Evolutionary conservation across 2,888 invertebrate species (phyloP).

Genomic region (Portevinia maculata): DNA sequence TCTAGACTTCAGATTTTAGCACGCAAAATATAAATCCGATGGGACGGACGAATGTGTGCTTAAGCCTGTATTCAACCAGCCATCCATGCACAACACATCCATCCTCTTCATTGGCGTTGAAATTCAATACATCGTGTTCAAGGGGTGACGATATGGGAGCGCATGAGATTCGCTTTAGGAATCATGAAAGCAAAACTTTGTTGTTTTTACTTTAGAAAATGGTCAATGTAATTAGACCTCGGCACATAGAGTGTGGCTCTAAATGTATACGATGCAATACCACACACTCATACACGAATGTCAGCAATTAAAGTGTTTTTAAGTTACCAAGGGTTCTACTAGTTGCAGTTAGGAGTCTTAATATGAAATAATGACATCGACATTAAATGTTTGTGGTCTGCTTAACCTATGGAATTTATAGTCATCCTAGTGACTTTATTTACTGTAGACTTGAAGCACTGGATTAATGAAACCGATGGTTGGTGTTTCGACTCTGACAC

Average conservation of each 20-base stretch:
- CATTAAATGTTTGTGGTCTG: conserved; percentile 1
- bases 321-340: not conserved
- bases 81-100: conserved; percentile 34
- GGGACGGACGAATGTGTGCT: conserved; percentile 40
- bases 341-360: not conserved
- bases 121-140: conserved; percentile 59
- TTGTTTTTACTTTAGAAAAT: conserved; percentile 59
- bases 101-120: conserved; percentile 60
- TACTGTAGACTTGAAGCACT: no score
- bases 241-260: conserved; percentile 39
- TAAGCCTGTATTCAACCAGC: conserved; percentile 40
- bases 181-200: conserved; percentile 75
- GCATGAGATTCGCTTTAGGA: conserved; percentile 74
- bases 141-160: conserved; percentile 46
- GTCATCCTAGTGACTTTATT: no score
- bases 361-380: not conserved
- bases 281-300: not conserved
- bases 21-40: conserved; percentile 62
- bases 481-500: no score
- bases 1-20: conserved; percentile 32
- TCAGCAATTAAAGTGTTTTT: not conserved
- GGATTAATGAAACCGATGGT: no score
- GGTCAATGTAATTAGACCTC: conserved; percentile 75
- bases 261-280: not conserved
- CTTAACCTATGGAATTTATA: no score